Base-by-base conservation (phyloP, 2,113 vertebrate genomes). In the Halcyon malimbica region DNA sequence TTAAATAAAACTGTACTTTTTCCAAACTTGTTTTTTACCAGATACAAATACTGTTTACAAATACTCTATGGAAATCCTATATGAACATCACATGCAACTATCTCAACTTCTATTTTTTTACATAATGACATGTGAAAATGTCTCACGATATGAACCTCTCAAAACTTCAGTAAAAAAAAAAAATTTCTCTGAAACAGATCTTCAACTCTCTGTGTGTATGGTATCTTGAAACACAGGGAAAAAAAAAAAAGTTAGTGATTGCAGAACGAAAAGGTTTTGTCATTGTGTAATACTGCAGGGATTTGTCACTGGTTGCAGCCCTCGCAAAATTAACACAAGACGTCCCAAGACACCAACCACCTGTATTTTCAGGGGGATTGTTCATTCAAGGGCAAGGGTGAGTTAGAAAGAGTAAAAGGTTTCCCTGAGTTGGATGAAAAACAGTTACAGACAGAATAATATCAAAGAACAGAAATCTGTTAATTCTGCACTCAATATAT, bases 141-240 rank as follows among this genome's bases (percentile, higher is more conserved):
- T 31, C 18, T 74, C 3, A 54, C 0, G 0, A 81, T 29, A 78
- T 10, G 11, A 60, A 56, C 17, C 23, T 64, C 31, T n/a, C 19
- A 75, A 79, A 77, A 90, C 10, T 41, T 37, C 65, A 13, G 77
- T 8, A 5, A 56, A 64, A 88, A 79, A 13, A 57, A 13, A 17
- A 42, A 17, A 20, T 13, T 59, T 41, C 62, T 67, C 46, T 70
- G 60, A 87, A 94, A 87, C 8, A 65, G 4, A 83, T 39, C 25
- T 60, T 83, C n/a, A 70, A 13, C 6, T n/a, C 41, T 37, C 33
- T 71, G 33, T 69, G 21, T 35, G 48, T 64, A 86, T 11, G 31
- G 10, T 21, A 65, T 16, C 48, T 60, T 77, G 54, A 77, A 53
- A 67, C 24, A 50, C 4, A 23, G 23, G 48, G 16, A 14, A 57